A percentile compares a stretch with the other conserved stretches of the same genome.
Evolutionary conservation across 2,113 vertebrate species (phyloP).

Genomic region (Myodes glareolus): DNA sequence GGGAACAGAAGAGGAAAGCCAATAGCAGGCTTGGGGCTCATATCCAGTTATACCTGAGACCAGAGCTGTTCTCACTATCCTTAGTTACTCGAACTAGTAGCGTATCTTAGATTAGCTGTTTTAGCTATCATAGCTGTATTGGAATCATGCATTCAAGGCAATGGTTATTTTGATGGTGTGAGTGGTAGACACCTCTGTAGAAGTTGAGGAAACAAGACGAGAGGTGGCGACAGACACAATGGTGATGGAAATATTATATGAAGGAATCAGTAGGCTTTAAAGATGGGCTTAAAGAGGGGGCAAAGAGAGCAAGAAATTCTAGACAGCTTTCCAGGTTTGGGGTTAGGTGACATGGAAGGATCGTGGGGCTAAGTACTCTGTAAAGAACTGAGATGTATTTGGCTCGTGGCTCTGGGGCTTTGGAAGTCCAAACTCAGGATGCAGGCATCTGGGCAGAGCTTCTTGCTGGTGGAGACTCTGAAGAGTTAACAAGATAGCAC

Average conservation of each 20-base stretch:
- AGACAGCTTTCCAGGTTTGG: background rate
- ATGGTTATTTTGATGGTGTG: background rate
- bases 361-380: background rate
- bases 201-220: background rate
- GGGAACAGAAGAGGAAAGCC: background rate
- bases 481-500: background rate
- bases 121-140: background rate
- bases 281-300: background rate
- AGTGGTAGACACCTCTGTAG: background rate
- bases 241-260: background rate
- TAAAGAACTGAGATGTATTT: background rate
- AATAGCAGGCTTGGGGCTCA: background rate
- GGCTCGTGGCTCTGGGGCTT: background rate
- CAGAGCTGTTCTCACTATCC: background rate
- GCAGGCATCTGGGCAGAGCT: background rate
- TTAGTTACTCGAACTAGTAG: background rate
- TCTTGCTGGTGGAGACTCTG: background rate
- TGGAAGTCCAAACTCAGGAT: background rate
- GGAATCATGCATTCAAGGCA: background rate
- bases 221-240: background rate
- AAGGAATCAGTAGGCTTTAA: background rate
- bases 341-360: background rate
- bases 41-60: background rate
- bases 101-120: background rate
- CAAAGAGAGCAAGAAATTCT: background rate